Evolutionary conservation across 1,140 invertebrate genomes (phyloP).

Genomic region (Drosophila subpulchrella): DNA sequence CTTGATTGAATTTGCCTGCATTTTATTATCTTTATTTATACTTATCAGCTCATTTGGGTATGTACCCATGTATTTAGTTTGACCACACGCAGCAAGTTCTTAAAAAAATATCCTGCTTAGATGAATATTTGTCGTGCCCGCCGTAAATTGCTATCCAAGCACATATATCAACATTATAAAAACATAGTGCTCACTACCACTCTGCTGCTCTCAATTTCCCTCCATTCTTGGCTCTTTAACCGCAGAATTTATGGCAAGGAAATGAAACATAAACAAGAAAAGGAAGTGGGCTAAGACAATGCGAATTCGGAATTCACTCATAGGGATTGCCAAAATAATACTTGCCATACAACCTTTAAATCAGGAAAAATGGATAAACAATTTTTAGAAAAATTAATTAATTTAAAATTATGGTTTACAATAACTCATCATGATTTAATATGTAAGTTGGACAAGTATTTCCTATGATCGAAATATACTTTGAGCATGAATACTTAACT

Average conservation of each 20-base stretch:
- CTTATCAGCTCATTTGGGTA: not conserved
- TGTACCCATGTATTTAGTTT: slow-evolving; percentile 15
- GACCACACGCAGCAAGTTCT: slow-evolving; percentile 46
- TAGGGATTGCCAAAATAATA: not conserved
- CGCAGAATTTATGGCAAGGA: slow-evolving; percentile 70
- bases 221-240: slow-evolving; percentile 27
- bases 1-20: slow-evolving; percentile 75
- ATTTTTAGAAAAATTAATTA: no score
- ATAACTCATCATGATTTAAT: no score
- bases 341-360: no score
- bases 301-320: slow-evolving; percentile 35
- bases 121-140: slow-evolving; percentile 39
- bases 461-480: no score
- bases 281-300: not conserved
- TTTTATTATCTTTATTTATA: slow-evolving; percentile 42
- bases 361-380: not conserved
- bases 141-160: slow-evolving; percentile 41
- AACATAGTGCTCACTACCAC: slow-evolving; percentile 34
- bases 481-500: no score
- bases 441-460: no score
- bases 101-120: slow-evolving; percentile 9
- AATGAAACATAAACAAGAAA: slow-evolving; percentile 63
- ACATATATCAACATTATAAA: slow-evolving; percentile 64
- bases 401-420: no score
- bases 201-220: not conserved